phyloP scores from a whole-genome alignment of 2,797 vertebrate species.

The Heliangelus exortis region DNA sequence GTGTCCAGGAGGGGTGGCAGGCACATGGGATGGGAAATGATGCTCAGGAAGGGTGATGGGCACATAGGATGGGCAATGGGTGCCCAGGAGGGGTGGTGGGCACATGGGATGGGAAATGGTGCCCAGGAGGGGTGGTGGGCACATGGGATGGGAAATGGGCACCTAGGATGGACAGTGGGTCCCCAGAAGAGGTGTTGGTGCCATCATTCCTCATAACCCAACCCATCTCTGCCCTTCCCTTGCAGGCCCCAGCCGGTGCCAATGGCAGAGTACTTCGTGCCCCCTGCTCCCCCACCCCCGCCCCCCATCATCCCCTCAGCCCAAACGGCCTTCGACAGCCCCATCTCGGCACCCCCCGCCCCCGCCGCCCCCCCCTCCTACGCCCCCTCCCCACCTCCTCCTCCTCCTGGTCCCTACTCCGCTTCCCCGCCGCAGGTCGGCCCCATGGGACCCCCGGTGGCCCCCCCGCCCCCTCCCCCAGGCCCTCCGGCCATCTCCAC shows the following conservation, averaged over 20 bases:
- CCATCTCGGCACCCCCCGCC: conserved; percentile 74
- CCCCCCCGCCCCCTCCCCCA: conserved; percentile 85
- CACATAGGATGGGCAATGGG: no score
- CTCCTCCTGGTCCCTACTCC: conserved; percentile 76
- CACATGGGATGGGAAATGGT: background rate
- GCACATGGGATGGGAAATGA: no score
- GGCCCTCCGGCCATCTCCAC: conserved; percentile 72
- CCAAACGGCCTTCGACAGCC: conserved; percentile 88
- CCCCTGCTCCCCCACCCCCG: conserved; percentile 85
- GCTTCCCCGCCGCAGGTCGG: conserved; percentile 74
- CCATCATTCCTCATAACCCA: accelerated
- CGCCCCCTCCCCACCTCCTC: conserved; percentile 55
- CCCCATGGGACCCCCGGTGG: conserved; percentile 79
- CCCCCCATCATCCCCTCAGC: conserved; percentile 88
- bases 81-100: no score
- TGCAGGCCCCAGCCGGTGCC: conserved; percentile 83
- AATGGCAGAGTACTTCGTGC: conserved; percentile 88
- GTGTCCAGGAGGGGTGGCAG: no score
- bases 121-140: accelerated
- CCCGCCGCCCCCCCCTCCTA: conserved; percentile 24
- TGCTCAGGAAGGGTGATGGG: no score
- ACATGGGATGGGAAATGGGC: background rate
- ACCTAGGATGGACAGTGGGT: background rate
- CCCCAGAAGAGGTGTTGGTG: accelerated
- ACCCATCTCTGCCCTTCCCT: background rate